A percentile compares a stretch with the other conserved stretches of the same genome.
These are phyloP conservation scores for Popillia japonica DNA, from an alignment of 1,140 invertebrate genomes.

Conservation along the genomic window DNA sequence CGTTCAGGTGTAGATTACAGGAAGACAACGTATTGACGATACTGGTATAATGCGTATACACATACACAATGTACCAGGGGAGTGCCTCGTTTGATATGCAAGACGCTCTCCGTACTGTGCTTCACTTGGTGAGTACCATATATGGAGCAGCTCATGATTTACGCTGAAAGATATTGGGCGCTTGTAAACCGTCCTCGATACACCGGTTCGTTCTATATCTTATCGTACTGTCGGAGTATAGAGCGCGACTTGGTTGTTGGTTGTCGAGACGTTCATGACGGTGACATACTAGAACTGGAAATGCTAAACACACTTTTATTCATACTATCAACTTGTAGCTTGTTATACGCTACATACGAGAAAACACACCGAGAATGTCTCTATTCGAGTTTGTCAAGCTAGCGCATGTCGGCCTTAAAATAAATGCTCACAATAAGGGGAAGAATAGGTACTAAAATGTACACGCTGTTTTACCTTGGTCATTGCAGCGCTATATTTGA, in stretches of 20 bases:
- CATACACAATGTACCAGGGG: constrained; percentile 33
- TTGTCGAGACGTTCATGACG: constrained; percentile 41
- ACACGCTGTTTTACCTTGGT: not conserved
- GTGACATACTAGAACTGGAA: constrained; percentile 45
- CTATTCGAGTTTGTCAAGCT: constrained; percentile 43
- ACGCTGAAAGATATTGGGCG: constrained; percentile 50
- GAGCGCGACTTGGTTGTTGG: constrained; percentile 22
- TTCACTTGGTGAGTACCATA: constrained; percentile 46
- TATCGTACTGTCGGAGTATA: constrained; percentile 41
- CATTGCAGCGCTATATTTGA: not conserved
- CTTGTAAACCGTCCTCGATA: constrained; percentile 48
- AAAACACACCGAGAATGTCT: constrained; percentile 45
- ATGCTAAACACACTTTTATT: constrained; percentile 46
- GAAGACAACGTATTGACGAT: constrained; percentile 6
- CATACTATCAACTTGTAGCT: constrained; percentile 45
- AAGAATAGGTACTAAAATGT: not conserved
- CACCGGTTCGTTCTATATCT: constrained; percentile 43
- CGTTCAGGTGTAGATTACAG: constrained; percentile 10
- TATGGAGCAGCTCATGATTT: constrained; percentile 52
- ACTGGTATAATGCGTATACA: not conserved
- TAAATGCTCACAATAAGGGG: constrained; percentile 26
- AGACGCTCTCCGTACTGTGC: constrained; percentile 21
- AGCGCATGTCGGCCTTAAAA: constrained; percentile 22
- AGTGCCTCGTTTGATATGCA: constrained; percentile 41
- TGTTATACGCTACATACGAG: constrained; percentile 43